Evolutionary conservation across 2,113 vertebrate genomes (phyloP).

Genomic region (Bettongia penicillata): DNA sequence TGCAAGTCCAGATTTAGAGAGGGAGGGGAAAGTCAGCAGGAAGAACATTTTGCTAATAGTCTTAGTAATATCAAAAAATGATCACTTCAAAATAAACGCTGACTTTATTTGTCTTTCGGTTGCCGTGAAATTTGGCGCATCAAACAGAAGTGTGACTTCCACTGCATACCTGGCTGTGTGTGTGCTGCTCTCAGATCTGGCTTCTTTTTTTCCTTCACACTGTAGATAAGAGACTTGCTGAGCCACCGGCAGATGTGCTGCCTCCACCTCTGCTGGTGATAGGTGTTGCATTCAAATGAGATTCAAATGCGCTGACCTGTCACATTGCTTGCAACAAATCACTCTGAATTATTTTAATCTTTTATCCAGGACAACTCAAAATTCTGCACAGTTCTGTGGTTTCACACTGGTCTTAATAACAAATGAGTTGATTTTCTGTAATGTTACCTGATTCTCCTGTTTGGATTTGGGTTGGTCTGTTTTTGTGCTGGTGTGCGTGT

Average conservation of each 20-base stretch:
- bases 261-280: constrained; percentile 67
- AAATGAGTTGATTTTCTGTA: constrained; percentile 76
- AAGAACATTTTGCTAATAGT: not conserved
- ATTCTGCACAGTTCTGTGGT: constrained; percentile 72
- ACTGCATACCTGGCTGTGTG: constrained; percentile 10
- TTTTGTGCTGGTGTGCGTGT: constrained; percentile 3
- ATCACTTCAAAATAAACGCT: not conserved
- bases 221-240: constrained; percentile 57
- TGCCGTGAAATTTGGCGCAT: not conserved
- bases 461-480: constrained; percentile 71
- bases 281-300: constrained; percentile 80
- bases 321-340: constrained; percentile 76
- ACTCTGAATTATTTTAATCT: constrained; percentile 80
- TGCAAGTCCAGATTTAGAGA: not conserved
- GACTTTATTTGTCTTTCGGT: not conserved
- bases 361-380: constrained; percentile 78
- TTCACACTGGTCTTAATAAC: constrained; percentile 70
- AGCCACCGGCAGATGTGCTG: constrained; percentile 66
- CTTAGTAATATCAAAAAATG: not conserved
- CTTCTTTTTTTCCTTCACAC: constrained; percentile 41
- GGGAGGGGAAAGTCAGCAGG: not conserved
- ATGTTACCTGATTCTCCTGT: constrained; percentile 65
- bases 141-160: not conserved
- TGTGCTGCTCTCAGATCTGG: constrained; percentile 36
- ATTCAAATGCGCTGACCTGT: constrained; percentile 78